Evolutionary conservation across 2,113 vertebrate species (phyloP).

Genomic region (Machaerirhynchus nigripectus): DNA sequence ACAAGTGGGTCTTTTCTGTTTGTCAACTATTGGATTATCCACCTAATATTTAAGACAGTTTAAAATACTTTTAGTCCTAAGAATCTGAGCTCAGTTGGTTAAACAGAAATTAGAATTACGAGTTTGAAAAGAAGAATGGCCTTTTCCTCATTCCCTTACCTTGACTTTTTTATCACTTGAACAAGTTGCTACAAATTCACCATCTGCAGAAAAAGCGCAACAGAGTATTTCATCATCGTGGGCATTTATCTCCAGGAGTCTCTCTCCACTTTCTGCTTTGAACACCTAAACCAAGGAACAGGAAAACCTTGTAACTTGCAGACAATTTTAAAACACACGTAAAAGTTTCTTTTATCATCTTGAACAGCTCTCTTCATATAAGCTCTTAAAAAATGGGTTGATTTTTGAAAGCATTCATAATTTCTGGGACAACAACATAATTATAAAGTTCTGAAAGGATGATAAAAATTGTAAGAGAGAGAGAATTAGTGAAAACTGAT

Average conservation of each 20-base stretch:
- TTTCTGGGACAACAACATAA: background rate
- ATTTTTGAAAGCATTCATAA: background rate
- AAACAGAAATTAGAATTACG: background rate
- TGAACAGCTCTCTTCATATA: background rate
- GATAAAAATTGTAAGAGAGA: background rate
- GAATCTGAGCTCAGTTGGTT: background rate
- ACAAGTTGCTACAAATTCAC: conserved; percentile 87
- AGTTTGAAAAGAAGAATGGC: background rate
- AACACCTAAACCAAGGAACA: conserved; percentile 80
- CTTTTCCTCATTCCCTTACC: conserved; percentile 63
- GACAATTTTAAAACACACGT: background rate
- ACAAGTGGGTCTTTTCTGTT: background rate
- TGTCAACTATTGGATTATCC: background rate
- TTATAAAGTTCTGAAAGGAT: background rate
- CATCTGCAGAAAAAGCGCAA: conserved; percentile 89
- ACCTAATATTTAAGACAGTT: background rate
- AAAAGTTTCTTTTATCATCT: background rate
- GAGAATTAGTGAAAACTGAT: background rate
- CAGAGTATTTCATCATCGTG: conserved; percentile 93
- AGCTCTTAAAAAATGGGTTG: background rate
- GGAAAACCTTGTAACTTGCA: background rate
- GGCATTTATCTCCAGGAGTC: conserved; percentile 82
- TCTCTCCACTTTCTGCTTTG: conserved; percentile 89
- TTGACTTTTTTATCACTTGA: conserved; percentile 92
- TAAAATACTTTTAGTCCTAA: background rate